These are phyloP conservation scores for Drosophila suzukii DNA, from an alignment of 1,140 invertebrate genomes.

Conservation along the genomic window DNA sequence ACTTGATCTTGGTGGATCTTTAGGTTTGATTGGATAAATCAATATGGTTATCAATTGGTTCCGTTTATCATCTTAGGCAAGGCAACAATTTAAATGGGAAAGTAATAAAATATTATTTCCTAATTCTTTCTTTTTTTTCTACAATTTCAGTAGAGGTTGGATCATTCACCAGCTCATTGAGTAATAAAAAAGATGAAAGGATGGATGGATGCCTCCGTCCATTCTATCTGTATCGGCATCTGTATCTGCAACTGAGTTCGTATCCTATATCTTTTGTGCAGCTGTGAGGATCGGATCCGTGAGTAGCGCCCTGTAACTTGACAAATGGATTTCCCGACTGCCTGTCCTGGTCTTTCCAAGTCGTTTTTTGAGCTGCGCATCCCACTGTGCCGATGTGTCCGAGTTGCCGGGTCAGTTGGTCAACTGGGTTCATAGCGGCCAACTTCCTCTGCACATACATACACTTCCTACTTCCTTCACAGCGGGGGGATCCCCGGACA, in stretches of 20 bases:
- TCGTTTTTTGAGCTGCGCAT: conserved; percentile 27
- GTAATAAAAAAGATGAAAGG: conserved; percentile 60
- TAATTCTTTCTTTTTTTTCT: conserved; percentile 22
- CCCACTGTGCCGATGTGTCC: conserved; percentile 64
- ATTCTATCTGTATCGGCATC: conserved; percentile 13
- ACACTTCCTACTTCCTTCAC: conserved; percentile 73
- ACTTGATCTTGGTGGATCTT: neutral
- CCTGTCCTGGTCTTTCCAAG: conserved; percentile 5
- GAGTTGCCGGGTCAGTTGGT: conserved; percentile 11
- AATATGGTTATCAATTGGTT: too few species aligned
- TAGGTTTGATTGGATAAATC: neutral
- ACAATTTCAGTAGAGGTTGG: conserved; percentile 55
- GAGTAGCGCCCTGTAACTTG: conserved; percentile 63
- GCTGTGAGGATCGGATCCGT: conserved; percentile 55
- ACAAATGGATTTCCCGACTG: conserved; percentile 67
- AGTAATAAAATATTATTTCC: conserved; percentile 44
- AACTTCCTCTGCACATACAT: conserved; percentile 52
- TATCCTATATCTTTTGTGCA: conserved; percentile 9
- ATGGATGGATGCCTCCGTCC: conserved; percentile 3
- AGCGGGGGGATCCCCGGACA: conserved; percentile 44
- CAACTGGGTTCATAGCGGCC: conserved; percentile 26
- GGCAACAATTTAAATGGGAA: too few species aligned
- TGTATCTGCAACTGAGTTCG: neutral
- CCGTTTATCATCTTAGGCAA: too few species aligned
- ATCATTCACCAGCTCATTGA: conserved; percentile 64